Evolutionary conservation across 2,113 vertebrate species (phyloP).

Genomic region (Tiliqua scincoides): DNA sequence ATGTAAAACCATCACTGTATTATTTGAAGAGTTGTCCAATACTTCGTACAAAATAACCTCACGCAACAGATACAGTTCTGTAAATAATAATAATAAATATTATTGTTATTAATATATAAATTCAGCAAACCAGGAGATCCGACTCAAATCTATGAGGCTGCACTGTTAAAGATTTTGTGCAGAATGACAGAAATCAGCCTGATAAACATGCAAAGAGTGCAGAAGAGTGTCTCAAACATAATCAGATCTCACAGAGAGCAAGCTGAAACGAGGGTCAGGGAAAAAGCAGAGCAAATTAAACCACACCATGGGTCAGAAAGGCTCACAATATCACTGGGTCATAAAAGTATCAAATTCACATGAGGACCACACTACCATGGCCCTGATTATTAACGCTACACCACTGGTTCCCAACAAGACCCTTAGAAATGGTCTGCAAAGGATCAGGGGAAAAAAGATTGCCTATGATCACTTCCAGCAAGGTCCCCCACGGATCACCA

Average conservation of each 20-base stretch:
- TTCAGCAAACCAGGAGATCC: background rate
- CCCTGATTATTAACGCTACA: too few species aligned
- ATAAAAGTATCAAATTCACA: background rate
- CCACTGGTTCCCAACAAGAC: too few species aligned
- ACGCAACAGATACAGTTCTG: background rate
- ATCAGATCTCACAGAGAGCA: background rate
- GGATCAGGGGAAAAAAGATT: too few species aligned
- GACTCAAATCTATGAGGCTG: background rate
- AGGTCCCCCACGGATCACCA: too few species aligned
- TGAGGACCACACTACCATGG: background rate
- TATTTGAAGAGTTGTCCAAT: background rate
- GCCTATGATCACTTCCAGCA: too few species aligned
- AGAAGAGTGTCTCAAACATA: background rate
- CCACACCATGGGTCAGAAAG: too few species aligned
- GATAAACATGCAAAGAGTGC: too few species aligned
- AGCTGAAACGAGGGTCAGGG: background rate
- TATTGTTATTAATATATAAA: background rate
- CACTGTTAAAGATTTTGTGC: background rate
- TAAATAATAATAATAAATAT: background rate
- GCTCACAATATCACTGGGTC: background rate
- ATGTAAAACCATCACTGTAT: background rate
- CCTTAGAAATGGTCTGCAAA: too few species aligned
- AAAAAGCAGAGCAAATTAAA: background rate
- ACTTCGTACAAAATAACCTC: background rate
- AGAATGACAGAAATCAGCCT: too few species aligned